Conservation (phyloP, 2,113 vertebrate genomes). For the Henicopernis longicauda region DNA sequence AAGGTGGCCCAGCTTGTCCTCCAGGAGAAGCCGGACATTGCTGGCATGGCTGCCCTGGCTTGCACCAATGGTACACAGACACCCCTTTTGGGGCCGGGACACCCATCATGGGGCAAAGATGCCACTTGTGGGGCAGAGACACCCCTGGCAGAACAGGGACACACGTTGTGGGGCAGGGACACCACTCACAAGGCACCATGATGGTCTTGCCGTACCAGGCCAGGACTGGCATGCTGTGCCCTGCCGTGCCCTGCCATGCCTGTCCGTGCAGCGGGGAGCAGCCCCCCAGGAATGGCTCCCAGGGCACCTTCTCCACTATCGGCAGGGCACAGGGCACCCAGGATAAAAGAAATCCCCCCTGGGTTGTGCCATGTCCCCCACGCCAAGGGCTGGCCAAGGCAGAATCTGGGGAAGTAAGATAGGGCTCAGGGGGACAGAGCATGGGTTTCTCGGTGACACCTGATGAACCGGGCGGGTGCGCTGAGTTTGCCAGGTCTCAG, state of each 20-base stretch:
- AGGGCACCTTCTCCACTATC: background rate
- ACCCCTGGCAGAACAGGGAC: background rate
- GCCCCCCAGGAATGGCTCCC: background rate
- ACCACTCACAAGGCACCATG: rapidly evolving
- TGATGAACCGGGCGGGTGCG: rapidly evolving
- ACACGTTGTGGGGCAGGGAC: background rate
- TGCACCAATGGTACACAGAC: background rate
- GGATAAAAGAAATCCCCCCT: background rate
- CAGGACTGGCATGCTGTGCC: background rate
- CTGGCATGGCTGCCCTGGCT: background rate
- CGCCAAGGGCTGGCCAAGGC: background rate
- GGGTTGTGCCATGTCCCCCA: rapidly evolving
- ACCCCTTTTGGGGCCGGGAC: background rate
- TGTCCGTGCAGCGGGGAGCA: rapidly evolving
- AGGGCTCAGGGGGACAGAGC: background rate
- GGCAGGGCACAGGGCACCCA: rapidly evolving
- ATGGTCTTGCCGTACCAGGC: background rate
- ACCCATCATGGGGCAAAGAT: background rate
- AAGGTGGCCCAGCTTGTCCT: background rate
- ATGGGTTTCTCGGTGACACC: rapidly evolving
- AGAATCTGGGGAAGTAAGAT: background rate
- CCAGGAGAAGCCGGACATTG: background rate
- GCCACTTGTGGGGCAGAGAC: background rate
- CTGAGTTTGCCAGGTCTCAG: background rate
- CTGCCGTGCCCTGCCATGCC: background rate